These are phyloP conservation scores for Hymenochirus boettgeri DNA, from an alignment of 2,113 vertebrate genomes.

Conservation along the genomic window DNA sequence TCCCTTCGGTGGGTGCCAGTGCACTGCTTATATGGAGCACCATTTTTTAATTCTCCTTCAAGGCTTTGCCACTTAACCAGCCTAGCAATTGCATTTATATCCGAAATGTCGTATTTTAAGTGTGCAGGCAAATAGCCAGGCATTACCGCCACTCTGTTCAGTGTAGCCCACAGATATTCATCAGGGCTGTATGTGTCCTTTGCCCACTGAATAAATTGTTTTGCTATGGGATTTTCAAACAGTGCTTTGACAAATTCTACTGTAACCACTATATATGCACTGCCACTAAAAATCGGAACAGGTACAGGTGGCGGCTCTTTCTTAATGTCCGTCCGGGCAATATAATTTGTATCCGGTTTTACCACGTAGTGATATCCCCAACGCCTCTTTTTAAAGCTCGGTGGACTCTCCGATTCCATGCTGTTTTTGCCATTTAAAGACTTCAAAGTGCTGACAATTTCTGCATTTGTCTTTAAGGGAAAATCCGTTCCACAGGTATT, in stretches of 20 bases:
- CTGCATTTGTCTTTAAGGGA: conserved; percentile 85
- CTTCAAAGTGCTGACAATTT: conserved; percentile 72
- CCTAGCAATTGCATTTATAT: conserved; percentile 76
- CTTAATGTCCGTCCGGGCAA: conserved; percentile 42
- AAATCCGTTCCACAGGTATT: conserved; percentile 90
- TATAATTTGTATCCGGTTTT: background rate
- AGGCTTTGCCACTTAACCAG: conserved; percentile 74
- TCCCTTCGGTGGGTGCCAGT: conserved; percentile 63
- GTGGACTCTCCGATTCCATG: conserved; percentile 74
- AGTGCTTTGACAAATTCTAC: conserved; percentile 74
- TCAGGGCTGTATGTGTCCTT: conserved; percentile 90
- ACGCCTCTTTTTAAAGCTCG: conserved; percentile 52
- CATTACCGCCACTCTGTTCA: conserved; percentile 72
- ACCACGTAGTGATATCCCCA: conserved; percentile 71
- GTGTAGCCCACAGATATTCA: conserved; percentile 88
- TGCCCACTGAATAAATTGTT: conserved; percentile 71
- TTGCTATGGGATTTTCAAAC: conserved; percentile 53
- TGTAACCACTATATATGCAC: conserved; percentile 74
- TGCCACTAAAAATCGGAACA: conserved; percentile 76
- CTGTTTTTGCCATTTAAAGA: conserved; percentile 73
- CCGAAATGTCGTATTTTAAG: conserved; percentile 70
- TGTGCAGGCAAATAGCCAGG: conserved; percentile 67
- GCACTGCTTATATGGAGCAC: conserved; percentile 76
- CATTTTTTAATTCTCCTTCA: conserved; percentile 66
- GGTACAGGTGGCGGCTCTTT: conserved; percentile 67